Conservation (phyloP, 1,140 invertebrate species). For the Mycetomoellerius zeteki region DNA sequence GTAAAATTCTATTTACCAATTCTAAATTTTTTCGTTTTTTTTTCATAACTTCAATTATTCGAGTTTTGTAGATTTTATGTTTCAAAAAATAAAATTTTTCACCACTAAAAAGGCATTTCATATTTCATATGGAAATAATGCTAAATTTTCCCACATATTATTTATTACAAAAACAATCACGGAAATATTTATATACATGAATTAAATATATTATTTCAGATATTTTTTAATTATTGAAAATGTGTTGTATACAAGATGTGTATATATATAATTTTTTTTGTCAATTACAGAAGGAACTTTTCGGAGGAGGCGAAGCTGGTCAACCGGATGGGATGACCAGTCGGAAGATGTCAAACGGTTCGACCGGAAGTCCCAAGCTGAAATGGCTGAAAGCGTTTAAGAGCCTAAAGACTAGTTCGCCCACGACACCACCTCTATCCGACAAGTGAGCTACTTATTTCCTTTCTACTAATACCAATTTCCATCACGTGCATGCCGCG, state of each 20-base stretch:
- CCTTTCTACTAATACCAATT: slow-evolving; percentile 27
- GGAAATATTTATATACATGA: background rate
- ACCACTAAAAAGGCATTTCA: background rate
- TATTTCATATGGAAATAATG: background rate
- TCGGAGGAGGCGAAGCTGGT: slow-evolving; percentile 90
- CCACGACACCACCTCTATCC: slow-evolving; percentile 86
- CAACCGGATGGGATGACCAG: slow-evolving; percentile 89
- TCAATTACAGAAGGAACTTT: slow-evolving; percentile 94
- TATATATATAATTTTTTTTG: background rate
- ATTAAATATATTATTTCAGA: background rate
- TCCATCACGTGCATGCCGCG: slow-evolving; percentile 51
- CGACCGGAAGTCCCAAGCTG: slow-evolving; percentile 96
- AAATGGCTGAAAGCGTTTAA: slow-evolving; percentile 99
- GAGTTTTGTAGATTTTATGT: background rate
- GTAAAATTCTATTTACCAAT: background rate
- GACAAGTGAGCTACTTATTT: slow-evolving; percentile 87
- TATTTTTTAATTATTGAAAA: slow-evolving; percentile 11
- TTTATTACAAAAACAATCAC: background rate
- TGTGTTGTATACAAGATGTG: background rate
- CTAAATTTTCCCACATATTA: background rate
- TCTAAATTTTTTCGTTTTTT: background rate
- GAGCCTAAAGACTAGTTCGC: slow-evolving; percentile 94
- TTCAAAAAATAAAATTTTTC: background rate
- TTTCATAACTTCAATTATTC: slow-evolving; percentile 13
- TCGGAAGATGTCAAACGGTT: slow-evolving; percentile 95